Conservation (phyloP, 2,797 vertebrate species). For the Chaetodon trifasciatus region DNA sequence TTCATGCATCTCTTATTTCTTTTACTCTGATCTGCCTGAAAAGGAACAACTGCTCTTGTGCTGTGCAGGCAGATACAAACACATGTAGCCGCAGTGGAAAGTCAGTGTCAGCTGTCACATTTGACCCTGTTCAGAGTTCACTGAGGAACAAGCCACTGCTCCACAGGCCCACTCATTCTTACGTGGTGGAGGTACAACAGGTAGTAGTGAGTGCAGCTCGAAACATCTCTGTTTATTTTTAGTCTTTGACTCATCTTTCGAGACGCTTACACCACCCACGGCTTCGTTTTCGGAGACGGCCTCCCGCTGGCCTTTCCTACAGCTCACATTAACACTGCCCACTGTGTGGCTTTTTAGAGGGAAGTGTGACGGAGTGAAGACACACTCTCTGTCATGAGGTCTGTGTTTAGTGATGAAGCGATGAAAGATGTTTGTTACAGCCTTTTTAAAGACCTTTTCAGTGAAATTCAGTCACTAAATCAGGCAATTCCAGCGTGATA, state of each 20-base stretch:
- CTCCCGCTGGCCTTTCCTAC: constrained; percentile 5
- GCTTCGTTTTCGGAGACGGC: constrained; percentile 8
- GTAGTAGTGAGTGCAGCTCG: neutral
- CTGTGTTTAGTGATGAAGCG: neutral
- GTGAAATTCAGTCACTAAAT: neutral
- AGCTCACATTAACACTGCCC: constrained; percentile 24
- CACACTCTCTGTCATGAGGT: neutral
- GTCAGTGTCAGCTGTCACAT: neutral
- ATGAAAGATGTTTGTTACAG: neutral
- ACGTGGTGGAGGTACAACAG: neutral
- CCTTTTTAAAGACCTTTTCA: neutral
- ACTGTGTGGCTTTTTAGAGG: constrained; percentile 10
- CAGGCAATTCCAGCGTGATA: neutral
- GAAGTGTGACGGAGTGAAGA: constrained; percentile 21
- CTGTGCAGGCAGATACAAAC: neutral
- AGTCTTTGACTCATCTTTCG: constrained; percentile 28
- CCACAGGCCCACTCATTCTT: neutral
- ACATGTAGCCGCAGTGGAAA: no score
- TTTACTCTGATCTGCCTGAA: no score
- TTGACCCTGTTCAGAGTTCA: neutral
- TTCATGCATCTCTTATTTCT: no score
- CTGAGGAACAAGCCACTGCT: no score
- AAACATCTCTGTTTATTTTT: neutral
- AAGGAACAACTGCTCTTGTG: no score
- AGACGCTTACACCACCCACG: constrained; percentile 3